Base-by-base conservation (phyloP, 2,888 invertebrate species). In the Coleophora flavipennella region DNA sequence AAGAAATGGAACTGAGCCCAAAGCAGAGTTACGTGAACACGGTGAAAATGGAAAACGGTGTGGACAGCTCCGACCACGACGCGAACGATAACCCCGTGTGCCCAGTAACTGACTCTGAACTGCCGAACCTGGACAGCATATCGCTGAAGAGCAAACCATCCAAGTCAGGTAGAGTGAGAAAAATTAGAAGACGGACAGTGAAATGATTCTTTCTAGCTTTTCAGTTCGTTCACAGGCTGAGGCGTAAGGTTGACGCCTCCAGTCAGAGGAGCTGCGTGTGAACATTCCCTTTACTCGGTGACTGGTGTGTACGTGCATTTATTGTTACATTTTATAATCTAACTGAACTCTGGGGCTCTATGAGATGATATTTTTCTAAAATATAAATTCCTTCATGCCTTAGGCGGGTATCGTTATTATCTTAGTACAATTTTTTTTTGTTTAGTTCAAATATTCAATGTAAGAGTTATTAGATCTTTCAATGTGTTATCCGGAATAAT, bases 161-260 rank as follows among this genome's bases (percentile, higher is more conserved):
- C 0, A 74, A 75, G 44, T 43, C 53, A 41, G 65, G 74, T 9
- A 79, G 68, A 73, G 72, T 76, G 66, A 73, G 76, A 60, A 77
- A 57, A 59, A 50, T 58, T 12, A 75, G 61, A 62, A 62, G 68
- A 52, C 62, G 79, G 66, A 78, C 80, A 49, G 72, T 76, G 42
- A 84, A 84, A 83, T 85, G 85, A 85, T 84, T 81, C 44, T 61
- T 75, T 71, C 62, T 78, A 42, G 77, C 77, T 51, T 69, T 76
- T 50, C 76, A 73, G 61, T 83, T 80, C 59, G 73, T 83, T 53
- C 69, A 80, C 55, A 68, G 78, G 55, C 57, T 81, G 64, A 63
- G 66, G 54, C 64, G 50, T 35, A 62, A 53, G 48, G 62, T 67
- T 42, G 49, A 54, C 31, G 49, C 52, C 37, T 38, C 40, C 37